phyloP scores from a whole-genome alignment of 2,113 vertebrate species.

The Corythaixoides concolor region DNA sequence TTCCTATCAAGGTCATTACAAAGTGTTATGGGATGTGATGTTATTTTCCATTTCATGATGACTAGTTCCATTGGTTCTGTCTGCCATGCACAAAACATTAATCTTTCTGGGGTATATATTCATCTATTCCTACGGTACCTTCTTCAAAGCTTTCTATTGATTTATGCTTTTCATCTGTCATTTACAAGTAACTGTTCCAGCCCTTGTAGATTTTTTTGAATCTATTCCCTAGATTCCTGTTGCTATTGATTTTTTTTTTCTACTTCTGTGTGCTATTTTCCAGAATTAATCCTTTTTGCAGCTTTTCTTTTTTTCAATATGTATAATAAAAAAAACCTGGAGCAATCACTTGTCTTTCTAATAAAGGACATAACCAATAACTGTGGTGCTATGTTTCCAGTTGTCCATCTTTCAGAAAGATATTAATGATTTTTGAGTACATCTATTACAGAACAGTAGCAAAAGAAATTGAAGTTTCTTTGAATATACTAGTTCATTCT shows the following conservation, averaged over 20 bases:
- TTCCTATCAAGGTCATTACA: not conserved
- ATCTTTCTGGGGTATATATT: slow-evolving; percentile 17
- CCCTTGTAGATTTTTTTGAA: not conserved
- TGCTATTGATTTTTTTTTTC: slow-evolving; percentile 30
- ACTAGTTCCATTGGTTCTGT: not conserved
- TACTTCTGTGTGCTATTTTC: slow-evolving; percentile 20
- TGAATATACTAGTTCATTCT: not conserved
- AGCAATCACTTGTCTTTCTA: not conserved
- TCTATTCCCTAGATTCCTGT: slow-evolving; percentile 17
- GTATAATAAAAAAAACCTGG: not conserved
- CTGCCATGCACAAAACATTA: not conserved
- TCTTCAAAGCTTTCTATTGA: slow-evolving; percentile 49
- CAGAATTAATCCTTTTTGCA: slow-evolving; percentile 42
- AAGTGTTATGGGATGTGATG: not conserved
- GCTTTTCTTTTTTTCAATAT: not conserved
- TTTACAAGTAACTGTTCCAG: slow-evolving; percentile 18
- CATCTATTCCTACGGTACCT: slow-evolving; percentile 10
- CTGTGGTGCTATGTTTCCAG: not conserved
- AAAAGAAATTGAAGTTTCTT: not conserved
- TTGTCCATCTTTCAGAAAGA: not conserved
- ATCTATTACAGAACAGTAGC: not conserved
- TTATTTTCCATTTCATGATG: not conserved
- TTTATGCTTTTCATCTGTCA: slow-evolving; percentile 51
- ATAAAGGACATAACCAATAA: not conserved
- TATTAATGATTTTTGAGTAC: slow-evolving; percentile 29